Evolutionary conservation across 2,113 vertebrate species (phyloP).

Genomic region (Brachypodius melanocephalos): DNA sequence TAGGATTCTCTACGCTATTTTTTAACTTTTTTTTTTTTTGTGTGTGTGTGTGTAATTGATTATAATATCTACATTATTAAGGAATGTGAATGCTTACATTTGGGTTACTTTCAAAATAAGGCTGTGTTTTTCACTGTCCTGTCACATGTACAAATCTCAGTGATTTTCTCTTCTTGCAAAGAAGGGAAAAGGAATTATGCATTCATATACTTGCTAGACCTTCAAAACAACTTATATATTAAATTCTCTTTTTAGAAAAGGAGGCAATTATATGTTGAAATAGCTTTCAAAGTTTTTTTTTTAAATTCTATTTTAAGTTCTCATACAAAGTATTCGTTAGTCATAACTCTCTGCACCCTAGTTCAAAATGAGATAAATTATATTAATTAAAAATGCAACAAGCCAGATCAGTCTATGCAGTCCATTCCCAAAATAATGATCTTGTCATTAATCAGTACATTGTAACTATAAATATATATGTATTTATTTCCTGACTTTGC

Average conservation of each 20-base stretch:
- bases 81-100: neutral
- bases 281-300: neutral
- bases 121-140: neutral
- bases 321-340: neutral
- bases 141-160: neutral
- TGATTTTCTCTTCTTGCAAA: neutral
- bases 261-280: neutral
- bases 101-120: neutral
- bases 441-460: neutral
- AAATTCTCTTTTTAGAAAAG: neutral
- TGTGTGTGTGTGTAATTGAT: neutral
- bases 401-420: neutral
- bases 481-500: conserved; percentile 6
- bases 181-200: neutral
- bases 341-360: neutral
- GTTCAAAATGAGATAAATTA: conserved; percentile 31
- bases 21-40: neutral
- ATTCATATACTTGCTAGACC: neutral
- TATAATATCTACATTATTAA: neutral
- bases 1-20: neutral
- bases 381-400: conserved; percentile 51
- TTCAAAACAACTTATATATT: neutral
- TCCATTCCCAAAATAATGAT: conserved; percentile 20
- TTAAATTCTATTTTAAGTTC: conserved; percentile 10
- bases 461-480: neutral